These are phyloP conservation scores for Myripristis jacobus DNA, from an alignment of 2,797 vertebrate genomes.

Conservation along the genomic window DNA sequence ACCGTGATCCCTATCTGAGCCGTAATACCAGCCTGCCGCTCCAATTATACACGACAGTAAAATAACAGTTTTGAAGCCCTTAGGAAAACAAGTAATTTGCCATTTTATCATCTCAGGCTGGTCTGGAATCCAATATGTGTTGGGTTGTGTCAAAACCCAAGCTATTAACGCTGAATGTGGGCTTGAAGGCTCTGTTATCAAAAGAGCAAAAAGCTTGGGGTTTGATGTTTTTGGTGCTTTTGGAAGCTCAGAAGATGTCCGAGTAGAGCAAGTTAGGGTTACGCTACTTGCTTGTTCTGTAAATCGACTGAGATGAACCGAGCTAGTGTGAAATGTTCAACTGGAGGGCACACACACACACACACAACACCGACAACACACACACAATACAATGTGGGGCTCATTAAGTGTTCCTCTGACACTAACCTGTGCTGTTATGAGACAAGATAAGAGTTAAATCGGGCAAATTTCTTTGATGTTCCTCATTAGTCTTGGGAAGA, in stretches of 20 bases:
- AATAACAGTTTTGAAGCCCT: slow-evolving; percentile 73
- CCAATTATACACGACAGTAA: slow-evolving; percentile 67
- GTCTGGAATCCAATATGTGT: slow-evolving; percentile 55
- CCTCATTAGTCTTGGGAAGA: slow-evolving; percentile 44
- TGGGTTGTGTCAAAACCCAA: slow-evolving; percentile 51
- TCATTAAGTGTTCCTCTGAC: slow-evolving; percentile 31
- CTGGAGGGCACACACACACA: not conserved
- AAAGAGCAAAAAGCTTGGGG: slow-evolving; percentile 48
- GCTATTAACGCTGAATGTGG: slow-evolving; percentile 52
- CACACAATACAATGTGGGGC: not conserved
- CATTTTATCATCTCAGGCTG: slow-evolving; percentile 65
- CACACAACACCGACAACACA: no score
- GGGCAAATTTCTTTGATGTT: slow-evolving; percentile 49
- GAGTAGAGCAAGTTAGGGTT: slow-evolving; percentile 25
- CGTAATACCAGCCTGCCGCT: slow-evolving; percentile 69
- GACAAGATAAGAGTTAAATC: slow-evolving; percentile 20
- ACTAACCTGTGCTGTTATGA: slow-evolving; percentile 34
- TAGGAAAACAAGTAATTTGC: slow-evolving; percentile 73
- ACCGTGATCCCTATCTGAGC: slow-evolving; percentile 54
- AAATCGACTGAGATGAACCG: slow-evolving; percentile 40
- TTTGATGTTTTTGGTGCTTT: slow-evolving; percentile 25
- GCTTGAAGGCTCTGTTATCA: slow-evolving; percentile 51
- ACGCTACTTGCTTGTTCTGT: slow-evolving; percentile 32
- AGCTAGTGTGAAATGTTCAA: slow-evolving; percentile 23
- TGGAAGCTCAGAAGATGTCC: slow-evolving; percentile 35